A percentile compares a stretch with the other conserved stretches of the same genome.
These are phyloP conservation scores for Graphium colonna DNA, from an alignment of 2,888 invertebrate genomes.

Conservation along the genomic window DNA sequence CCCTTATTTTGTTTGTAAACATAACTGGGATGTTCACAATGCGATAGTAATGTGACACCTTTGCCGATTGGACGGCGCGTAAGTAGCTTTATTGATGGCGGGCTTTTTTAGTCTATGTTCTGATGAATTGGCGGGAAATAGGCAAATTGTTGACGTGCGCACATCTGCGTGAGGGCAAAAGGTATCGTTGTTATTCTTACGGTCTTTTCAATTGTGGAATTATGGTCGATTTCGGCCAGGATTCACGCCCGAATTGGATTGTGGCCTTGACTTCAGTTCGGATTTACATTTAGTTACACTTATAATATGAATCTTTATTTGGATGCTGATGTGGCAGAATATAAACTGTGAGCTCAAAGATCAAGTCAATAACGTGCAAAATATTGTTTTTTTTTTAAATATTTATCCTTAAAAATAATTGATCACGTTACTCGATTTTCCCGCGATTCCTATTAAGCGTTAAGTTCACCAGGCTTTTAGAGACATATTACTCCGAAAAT, in stretches of 20 bases:
- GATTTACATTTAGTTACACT: background rate
- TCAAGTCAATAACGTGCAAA: too few species aligned
- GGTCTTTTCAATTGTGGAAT: conserved; percentile 35
- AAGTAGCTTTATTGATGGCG: conserved; percentile 65
- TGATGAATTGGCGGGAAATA: conserved; percentile 58
- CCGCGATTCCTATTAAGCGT: too few species aligned
- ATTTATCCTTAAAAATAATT: too few species aligned
- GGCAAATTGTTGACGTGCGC: conserved; percentile 71
- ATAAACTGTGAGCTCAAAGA: too few species aligned
- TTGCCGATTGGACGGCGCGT: conserved; percentile 61
- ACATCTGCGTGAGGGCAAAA: conserved; percentile 54
- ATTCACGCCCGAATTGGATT: conserved; percentile 40
- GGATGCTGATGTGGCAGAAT: too few species aligned
- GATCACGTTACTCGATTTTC: too few species aligned
- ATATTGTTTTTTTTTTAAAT: too few species aligned
- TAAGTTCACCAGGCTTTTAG: background rate
- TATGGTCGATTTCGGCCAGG: conserved; percentile 32
- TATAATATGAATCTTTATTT: background rate
- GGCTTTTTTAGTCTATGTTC: conserved; percentile 50
- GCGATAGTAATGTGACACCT: conserved; percentile 74
- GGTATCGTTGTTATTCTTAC: conserved; percentile 48
- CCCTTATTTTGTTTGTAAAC: conserved; percentile 79
- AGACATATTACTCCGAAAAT: too few species aligned
- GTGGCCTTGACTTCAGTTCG: conserved; percentile 4
- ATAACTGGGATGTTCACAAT: conserved; percentile 55